Evolutionary conservation across 2,113 vertebrate genomes (phyloP).

Genomic region (Nesospiza acunhae): DNA sequence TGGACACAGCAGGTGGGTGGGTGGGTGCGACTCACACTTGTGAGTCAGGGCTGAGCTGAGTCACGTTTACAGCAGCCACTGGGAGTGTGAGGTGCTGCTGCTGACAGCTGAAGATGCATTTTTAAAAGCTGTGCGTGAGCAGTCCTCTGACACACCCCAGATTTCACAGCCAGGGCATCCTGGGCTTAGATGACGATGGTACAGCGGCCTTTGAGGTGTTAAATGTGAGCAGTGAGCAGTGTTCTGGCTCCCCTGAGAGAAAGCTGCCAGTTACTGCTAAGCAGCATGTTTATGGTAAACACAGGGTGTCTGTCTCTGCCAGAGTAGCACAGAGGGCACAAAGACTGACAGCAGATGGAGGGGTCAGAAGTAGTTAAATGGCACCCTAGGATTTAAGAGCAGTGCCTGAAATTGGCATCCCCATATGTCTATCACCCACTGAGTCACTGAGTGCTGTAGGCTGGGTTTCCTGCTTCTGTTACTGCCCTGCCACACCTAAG

Average conservation of each 20-base stretch:
- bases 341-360: neutral
- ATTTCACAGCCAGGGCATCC: neutral
- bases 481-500: neutral
- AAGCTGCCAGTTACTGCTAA: neutral
- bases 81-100: accelerated
- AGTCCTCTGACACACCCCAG: neutral
- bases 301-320: no score
- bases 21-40: accelerated
- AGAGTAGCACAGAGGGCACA: neutral
- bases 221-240: no score
- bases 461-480: neutral
- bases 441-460: neutral
- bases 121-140: neutral
- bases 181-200: accelerated
- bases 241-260: neutral
- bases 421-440: accelerated
- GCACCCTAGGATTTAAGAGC: neutral
- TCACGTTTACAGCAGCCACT: neutral
- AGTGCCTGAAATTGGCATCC: neutral
- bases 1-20: neutral
- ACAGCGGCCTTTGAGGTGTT: neutral
- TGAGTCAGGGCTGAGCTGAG: neutral
- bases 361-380: neutral
- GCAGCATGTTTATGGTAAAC: neutral
- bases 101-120: neutral